A percentile compares a stretch with the other conserved stretches of the same genome.
phyloP scores from a whole-genome alignment of 2,888 invertebrate genomes.

The Lottia gigantea region DNA sequence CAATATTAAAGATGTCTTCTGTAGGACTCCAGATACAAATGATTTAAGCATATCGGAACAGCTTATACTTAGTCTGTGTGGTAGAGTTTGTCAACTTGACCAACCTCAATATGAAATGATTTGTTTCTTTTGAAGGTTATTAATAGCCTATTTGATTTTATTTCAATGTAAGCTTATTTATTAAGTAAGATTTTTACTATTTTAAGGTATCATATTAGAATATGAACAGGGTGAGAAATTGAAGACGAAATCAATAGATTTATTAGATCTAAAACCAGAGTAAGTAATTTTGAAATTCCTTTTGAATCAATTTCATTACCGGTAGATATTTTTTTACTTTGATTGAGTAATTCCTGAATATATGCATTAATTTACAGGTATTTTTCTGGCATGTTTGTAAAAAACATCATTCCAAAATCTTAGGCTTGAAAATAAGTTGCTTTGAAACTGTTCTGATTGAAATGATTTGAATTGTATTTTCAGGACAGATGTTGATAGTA shows the following conservation, averaged over 20 bases:
- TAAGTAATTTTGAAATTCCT: conserved; percentile 40
- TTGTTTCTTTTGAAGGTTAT: too few relatives aligned
- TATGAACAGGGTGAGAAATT: conserved; percentile 67
- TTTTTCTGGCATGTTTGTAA: neutral
- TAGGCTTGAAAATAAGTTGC: neutral
- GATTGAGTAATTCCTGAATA: neutral
- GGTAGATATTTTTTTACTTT: too few relatives aligned
- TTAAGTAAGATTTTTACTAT: conserved; percentile 11
- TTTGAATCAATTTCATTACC: too few relatives aligned
- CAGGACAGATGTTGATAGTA: conserved; percentile 66
- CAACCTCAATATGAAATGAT: too few relatives aligned
- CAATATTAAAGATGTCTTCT: too few relatives aligned
- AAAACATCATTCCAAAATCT: neutral
- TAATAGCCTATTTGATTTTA: too few relatives aligned
- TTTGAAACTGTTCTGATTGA: too few relatives aligned
- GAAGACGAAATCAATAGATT: conserved; percentile 67
- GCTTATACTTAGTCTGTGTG: too few relatives aligned
- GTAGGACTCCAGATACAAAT: too few relatives aligned
- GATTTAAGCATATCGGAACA: too few relatives aligned
- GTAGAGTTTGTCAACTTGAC: too few relatives aligned
- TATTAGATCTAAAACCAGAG: conserved; percentile 66
- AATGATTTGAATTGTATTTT: conserved; percentile 23
- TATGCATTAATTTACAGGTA: neutral
- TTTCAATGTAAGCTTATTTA: too few relatives aligned
- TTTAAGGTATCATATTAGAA: conserved; percentile 67